Percentiles rank a stretch among this genome's conserved stretches.
Evolutionary conservation across 2,888 invertebrate genomes (phyloP).

Genomic region (Ochropleura leucogaster): DNA sequence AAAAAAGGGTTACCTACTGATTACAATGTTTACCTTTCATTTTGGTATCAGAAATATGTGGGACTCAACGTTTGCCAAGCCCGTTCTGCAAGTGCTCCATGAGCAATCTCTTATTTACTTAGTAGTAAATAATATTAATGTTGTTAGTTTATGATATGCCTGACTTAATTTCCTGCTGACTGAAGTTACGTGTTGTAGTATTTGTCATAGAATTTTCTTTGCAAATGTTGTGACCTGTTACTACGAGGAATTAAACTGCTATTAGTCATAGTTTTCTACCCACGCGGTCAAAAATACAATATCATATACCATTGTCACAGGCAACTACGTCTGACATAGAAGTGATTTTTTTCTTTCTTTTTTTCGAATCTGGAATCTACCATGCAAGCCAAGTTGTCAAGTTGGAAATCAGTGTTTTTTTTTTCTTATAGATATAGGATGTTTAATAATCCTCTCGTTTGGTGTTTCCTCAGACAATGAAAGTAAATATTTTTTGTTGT

Average conservation of each 20-base stretch:
- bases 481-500: no score
- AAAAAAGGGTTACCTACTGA: background rate
- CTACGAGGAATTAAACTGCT: background rate
- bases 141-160: slow-evolving; percentile 36
- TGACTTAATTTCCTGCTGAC: slow-evolving; percentile 7
- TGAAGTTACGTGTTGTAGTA: background rate
- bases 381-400: background rate
- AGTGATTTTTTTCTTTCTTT: no score
- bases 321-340: background rate
- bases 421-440: no score
- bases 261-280: background rate
- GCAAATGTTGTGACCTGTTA: slow-evolving; percentile 17
- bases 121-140: background rate
- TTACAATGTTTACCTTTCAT: background rate
- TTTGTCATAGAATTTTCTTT: slow-evolving; percentile 31
- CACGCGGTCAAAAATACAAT: background rate
- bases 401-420: no score
- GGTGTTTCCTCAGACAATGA: no score
- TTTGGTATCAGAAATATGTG: slow-evolving; percentile 5
- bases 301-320: background rate
- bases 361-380: background rate
- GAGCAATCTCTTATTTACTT: slow-evolving; percentile 25
- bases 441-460: no score
- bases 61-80: background rate
- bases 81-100: background rate